These are phyloP conservation scores for Lasiurus borealis DNA, from an alignment of 2,113 vertebrate genomes.

Conservation along the genomic window DNA sequence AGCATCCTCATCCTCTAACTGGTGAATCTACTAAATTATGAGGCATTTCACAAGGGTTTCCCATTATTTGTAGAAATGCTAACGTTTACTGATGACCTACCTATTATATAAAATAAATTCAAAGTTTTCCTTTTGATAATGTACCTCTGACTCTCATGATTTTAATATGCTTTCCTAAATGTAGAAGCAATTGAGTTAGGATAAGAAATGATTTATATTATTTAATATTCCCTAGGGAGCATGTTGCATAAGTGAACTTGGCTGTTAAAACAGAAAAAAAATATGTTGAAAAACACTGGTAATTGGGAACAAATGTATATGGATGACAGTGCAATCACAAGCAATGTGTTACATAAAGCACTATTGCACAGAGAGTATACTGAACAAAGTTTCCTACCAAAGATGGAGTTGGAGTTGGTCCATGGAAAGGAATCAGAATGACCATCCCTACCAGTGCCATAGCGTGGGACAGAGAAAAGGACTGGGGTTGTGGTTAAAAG, in stretches of 20 bases:
- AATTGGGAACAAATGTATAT: not conserved
- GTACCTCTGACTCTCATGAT: not conserved
- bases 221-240: not conserved
- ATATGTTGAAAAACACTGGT: not conserved
- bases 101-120: not conserved
- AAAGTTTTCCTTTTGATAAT: not conserved
- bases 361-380: too few species aligned
- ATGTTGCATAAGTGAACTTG: not conserved
- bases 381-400: not conserved
- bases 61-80: not conserved
- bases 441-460: accelerated
- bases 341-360: not conserved
- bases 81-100: not conserved
- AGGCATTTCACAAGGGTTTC: not conserved
- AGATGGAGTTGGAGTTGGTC: not conserved
- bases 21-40: not conserved
- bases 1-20: not conserved
- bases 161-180: not conserved
- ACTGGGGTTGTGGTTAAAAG: not conserved
- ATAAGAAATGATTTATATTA: not conserved
- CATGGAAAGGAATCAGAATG: too few species aligned
- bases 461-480: too few species aligned
- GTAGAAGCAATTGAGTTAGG: not conserved
- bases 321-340: not conserved
- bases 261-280: not conserved